phyloP scores from a whole-genome alignment of 1,140 invertebrate genomes.

The Neuroterus valhalla region DNA sequence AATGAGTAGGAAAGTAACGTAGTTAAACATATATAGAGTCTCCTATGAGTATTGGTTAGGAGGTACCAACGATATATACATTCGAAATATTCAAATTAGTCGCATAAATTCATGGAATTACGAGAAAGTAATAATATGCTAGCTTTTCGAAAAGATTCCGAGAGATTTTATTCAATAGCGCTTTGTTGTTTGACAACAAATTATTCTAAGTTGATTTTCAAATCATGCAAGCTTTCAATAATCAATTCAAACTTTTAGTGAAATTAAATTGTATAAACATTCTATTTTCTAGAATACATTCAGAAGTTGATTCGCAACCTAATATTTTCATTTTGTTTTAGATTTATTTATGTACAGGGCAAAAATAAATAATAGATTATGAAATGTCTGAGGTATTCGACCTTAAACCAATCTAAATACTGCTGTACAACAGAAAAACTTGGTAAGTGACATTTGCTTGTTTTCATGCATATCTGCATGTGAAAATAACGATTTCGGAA shows the following conservation, averaged over 20 bases:
- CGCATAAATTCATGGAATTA: no score
- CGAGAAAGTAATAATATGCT: no score
- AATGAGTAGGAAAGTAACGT: no score
- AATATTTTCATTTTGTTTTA: slow-evolving; percentile 1
- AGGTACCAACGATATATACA: no score
- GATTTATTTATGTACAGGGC: slow-evolving; percentile 6
- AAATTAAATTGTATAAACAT: neutral
- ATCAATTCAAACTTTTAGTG: neutral
- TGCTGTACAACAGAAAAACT: no score
- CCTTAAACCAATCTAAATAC: slow-evolving; percentile 23
- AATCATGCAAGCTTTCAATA: slow-evolving; percentile 8
- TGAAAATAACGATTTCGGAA: no score
- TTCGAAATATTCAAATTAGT: no score
- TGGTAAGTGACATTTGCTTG: no score
- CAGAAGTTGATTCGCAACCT: slow-evolving; percentile 10
- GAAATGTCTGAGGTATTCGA: slow-evolving; percentile 19
- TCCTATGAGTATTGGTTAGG: no score
- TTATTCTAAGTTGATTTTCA: neutral
- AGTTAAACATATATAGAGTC: no score
- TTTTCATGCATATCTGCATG: no score
- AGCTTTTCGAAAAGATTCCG: no score
- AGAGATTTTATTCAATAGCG: neutral
- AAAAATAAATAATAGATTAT: slow-evolving; percentile 12
- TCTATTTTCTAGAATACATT: neutral
- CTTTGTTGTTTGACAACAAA: slow-evolving; percentile 24